Evolutionary conservation across 2,113 vertebrate species (phyloP).

Genomic region (Tyto alba): DNA sequence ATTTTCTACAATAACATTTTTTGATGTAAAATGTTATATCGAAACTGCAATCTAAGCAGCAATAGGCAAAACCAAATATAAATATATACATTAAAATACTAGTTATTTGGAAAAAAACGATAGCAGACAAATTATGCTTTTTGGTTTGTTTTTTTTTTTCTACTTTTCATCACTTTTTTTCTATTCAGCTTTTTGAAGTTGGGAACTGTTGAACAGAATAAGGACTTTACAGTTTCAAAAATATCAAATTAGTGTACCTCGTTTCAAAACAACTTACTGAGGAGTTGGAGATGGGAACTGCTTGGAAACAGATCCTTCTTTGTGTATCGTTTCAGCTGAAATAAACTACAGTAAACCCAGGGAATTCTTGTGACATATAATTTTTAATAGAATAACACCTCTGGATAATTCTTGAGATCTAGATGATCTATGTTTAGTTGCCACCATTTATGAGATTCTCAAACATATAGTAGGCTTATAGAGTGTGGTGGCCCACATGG

Average conservation of each 20-base stretch:
- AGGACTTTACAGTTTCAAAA: neutral
- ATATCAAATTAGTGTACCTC: neutral
- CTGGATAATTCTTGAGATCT: neutral
- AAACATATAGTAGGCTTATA: no score
- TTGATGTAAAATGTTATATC: neutral
- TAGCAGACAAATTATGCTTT: neutral
- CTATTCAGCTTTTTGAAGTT: neutral
- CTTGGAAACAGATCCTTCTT: neutral
- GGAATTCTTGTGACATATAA: neutral
- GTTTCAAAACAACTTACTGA: neutral
- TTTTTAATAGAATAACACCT: neutral
- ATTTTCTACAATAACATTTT: neutral
- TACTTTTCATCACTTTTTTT: no score
- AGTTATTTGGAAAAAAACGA: neutral
- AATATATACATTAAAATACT: neutral
- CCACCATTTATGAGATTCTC: neutral
- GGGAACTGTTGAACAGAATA: neutral
- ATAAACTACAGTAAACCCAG: neutral
- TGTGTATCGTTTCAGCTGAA: neutral
- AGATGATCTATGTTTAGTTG: neutral
- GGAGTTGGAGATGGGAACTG: neutral
- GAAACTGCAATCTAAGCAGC: neutral
- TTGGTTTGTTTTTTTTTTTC: neutral
- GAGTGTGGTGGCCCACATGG: no score
- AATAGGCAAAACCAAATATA: neutral